Percentiles rank a stretch among this genome's conserved stretches.
Conservation (phyloP, 2,888 invertebrate genomes). For the Athrips mouffetella region DNA sequence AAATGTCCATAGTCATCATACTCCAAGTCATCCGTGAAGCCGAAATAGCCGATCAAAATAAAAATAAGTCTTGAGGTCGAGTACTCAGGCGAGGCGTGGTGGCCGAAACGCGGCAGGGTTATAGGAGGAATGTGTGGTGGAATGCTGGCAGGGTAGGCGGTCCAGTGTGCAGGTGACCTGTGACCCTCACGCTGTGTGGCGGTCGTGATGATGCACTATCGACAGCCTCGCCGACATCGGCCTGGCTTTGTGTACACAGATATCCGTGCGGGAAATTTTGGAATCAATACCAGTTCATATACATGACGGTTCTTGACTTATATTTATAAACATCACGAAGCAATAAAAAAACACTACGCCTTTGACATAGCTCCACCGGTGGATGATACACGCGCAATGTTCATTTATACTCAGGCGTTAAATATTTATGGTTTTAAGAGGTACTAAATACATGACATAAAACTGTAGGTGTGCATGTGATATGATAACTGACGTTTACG, state of each 20-base stretch:
- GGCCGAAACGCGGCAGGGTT: conserved; percentile 29
- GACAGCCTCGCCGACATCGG: conserved; percentile 25
- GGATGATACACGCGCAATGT: no score
- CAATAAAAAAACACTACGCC: no score
- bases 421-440: not conserved
- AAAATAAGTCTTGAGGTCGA: conserved; percentile 22
- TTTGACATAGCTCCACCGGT: no score
- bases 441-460: not conserved
- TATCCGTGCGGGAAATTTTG: conserved; percentile 25
- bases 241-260: conserved; percentile 28
- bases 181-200: conserved; percentile 61
- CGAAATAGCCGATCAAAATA: conserved; percentile 34
- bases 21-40: conserved; percentile 49
- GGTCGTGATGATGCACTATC: conserved; percentile 53
- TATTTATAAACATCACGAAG: conserved; percentile 2
- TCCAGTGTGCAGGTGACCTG: conserved; percentile 57
- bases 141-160: conserved; percentile 58
- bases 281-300: conserved; percentile 22
- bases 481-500: not conserved
- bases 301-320: conserved; percentile 9
- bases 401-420: not conserved
- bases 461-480: not conserved
- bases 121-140: conserved; percentile 40
- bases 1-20: conserved; percentile 69
- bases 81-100: conserved; percentile 23